A percentile compares a stretch with the other conserved stretches of the same genome.
Conservation (phyloP, 2,797 vertebrate genomes). For the Danio albolineatus region DNA sequence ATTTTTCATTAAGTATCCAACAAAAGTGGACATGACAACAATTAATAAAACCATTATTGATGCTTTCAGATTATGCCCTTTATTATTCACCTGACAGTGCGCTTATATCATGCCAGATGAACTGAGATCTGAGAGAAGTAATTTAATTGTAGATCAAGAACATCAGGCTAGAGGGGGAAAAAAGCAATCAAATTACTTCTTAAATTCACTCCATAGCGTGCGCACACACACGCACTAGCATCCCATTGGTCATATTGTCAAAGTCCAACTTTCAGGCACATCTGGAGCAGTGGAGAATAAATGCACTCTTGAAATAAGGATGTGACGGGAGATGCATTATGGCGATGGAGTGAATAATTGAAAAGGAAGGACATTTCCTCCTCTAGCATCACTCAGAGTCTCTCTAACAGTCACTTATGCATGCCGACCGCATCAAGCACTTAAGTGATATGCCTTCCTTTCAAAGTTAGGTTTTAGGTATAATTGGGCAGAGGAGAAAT, state of each 20-base stretch:
- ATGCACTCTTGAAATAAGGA: conserved; percentile 34
- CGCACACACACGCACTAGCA: not conserved
- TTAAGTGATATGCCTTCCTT: conserved; percentile 12
- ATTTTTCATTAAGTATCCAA: conserved; percentile 11
- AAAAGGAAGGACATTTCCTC: conserved; percentile 48
- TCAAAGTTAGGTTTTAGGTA: conserved; percentile 16
- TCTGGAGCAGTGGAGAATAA: not conserved
- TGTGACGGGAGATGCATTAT: conserved; percentile 42
- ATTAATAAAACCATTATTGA: conserved; percentile 6
- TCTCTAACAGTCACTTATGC: conserved; percentile 37
- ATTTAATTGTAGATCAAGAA: conserved; percentile 10
- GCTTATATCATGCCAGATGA: conserved; percentile 13
- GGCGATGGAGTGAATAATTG: conserved; percentile 54
- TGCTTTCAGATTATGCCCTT: conserved; percentile 6
- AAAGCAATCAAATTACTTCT: not conserved
- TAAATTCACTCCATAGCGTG: not conserved
- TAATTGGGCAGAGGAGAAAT: conserved; percentile 14
- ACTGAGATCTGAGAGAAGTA: conserved; percentile 23
- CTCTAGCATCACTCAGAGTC: conserved; percentile 19
- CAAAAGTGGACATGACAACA: conserved; percentile 6
- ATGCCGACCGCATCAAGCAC: conserved; percentile 17
- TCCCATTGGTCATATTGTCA: conserved; percentile 2
- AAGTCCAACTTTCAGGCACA: conserved; percentile 1
- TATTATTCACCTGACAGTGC: not conserved
- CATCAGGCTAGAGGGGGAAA: not conserved